Evolutionary conservation across 1,140 invertebrate species (phyloP).

Genomic region (Drosophila tani): DNA sequence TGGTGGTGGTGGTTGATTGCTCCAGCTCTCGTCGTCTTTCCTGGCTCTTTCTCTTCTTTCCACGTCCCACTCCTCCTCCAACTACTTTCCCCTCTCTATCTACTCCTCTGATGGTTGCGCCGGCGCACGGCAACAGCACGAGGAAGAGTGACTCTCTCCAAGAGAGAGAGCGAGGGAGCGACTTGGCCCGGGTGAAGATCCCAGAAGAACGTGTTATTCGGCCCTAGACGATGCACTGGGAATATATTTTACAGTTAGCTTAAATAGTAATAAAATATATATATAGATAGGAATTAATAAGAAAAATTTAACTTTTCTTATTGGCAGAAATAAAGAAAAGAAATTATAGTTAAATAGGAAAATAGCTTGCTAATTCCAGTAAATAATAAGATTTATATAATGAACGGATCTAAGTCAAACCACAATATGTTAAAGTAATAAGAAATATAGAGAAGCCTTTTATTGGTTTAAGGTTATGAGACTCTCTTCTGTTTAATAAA

Average conservation of each 20-base stretch:
- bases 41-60: constrained; percentile 31
- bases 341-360: too few species aligned
- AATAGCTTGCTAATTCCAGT: too few species aligned
- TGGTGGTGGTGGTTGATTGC: constrained; percentile 56
- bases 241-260: neutral
- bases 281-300: too few species aligned
- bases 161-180: constrained; percentile 34
- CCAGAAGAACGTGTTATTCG: constrained; percentile 45
- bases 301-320: too few species aligned
- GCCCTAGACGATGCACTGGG: constrained; percentile 38
- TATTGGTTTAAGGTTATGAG: too few species aligned
- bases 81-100: constrained; percentile 4
- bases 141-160: constrained; percentile 42
- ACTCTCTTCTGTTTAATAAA: too few species aligned
- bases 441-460: too few species aligned
- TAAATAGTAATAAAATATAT: too few species aligned
- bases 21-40: constrained; percentile 42
- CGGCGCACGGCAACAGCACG: constrained; percentile 65
- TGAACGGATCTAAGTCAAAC: too few species aligned
- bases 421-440: too few species aligned
- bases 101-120: constrained; percentile 51
- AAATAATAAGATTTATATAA: too few species aligned
- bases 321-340: too few species aligned
- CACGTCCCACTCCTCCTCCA: constrained; percentile 13
- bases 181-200: constrained; percentile 11